Percentiles rank a stretch among this genome's conserved stretches.
phyloP scores from a whole-genome alignment of 2,888 invertebrate genomes.

The Protophormia terraenovae region DNA sequence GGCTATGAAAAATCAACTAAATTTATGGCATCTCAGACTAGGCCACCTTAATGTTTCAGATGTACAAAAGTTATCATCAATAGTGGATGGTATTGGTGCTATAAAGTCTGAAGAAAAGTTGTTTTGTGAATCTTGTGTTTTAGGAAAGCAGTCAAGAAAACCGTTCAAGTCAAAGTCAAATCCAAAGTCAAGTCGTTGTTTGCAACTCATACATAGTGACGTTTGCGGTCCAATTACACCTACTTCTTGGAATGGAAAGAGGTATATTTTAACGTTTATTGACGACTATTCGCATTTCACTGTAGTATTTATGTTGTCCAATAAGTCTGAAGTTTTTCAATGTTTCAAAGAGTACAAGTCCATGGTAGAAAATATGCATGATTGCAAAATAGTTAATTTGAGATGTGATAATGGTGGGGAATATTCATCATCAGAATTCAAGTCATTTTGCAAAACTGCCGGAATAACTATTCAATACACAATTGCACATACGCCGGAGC shows the following conservation, averaged over 20 bases:
- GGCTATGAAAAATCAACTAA: no score
- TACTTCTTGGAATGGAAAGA: not conserved
- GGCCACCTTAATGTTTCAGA: not conserved
- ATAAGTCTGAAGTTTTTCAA: not conserved
- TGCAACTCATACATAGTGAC: not conserved
- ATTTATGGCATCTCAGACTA: not conserved
- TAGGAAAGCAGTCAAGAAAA: not conserved
- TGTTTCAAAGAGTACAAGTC: not conserved
- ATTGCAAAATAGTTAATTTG: not conserved
- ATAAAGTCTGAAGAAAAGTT: not conserved
- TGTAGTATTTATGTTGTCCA: not conserved
- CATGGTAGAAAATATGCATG: no score
- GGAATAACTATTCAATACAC: not conserved
- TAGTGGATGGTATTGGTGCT: not conserved
- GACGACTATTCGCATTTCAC: not conserved
- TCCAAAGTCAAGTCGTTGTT: not conserved
- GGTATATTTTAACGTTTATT: not conserved
- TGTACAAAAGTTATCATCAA: not conserved
- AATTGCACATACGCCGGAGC: not conserved
- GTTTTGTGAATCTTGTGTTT: constrained; percentile 3
- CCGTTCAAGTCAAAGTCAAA: not conserved
- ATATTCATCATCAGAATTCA: not conserved
- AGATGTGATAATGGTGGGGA: not conserved
- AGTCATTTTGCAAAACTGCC: not conserved
- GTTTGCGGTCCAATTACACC: no score